Evolutionary conservation across 2,797 vertebrate species (phyloP).

Genomic region (Premnoplex brunnescens): DNA sequence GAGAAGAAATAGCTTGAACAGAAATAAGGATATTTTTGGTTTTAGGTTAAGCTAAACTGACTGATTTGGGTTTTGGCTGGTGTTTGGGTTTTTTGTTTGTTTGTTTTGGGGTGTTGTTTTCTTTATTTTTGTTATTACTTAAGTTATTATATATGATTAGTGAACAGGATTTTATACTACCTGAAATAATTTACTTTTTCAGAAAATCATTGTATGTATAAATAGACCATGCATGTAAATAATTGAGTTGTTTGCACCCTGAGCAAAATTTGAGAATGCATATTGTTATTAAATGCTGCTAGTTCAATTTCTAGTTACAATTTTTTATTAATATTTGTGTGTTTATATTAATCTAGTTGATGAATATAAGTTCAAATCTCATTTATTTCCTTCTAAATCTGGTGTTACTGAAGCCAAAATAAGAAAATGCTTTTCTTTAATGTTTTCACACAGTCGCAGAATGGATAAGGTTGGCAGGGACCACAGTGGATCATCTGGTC

Average conservation of each 20-base stretch:
- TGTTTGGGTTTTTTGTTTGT: not conserved
- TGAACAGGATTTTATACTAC: not conserved
- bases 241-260: not conserved
- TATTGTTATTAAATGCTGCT: not conserved
- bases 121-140: not conserved
- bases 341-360: not conserved
- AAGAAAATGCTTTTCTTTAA: not conserved
- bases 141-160: not conserved
- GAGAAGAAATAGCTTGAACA: not conserved
- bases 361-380: not conserved
- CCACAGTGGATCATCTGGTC: too few relatives aligned
- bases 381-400: not conserved
- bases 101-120: rapidly evolving
- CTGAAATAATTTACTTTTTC: not conserved
- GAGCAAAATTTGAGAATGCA: not conserved
- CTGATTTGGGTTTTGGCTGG: not conserved
- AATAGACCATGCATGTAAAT: not conserved
- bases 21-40: not conserved
- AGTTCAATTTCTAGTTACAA: not conserved
- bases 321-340: not conserved
- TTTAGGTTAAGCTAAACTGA: not conserved
- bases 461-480: not conserved
- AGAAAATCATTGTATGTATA: not conserved
- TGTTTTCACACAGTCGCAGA: not conserved
- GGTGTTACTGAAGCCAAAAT: not conserved